Conservation (phyloP, 2,888 invertebrate genomes). For the Clanis bilineata region DNA sequence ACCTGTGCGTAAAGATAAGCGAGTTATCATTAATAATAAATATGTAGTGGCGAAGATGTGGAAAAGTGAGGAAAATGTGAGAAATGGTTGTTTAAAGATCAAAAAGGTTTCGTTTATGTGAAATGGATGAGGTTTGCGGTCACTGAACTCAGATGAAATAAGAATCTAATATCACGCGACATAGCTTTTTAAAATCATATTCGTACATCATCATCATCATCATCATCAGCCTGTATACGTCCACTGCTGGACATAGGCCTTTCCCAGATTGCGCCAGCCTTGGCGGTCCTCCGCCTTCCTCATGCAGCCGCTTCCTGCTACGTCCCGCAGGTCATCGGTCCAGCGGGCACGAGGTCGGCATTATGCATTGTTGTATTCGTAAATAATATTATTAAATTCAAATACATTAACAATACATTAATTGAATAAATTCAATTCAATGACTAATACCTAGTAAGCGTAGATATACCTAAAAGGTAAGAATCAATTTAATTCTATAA, state of each 20-base stretch:
- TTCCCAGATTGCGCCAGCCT: too few species aligned
- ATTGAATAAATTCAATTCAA: background rate
- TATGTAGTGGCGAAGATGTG: background rate
- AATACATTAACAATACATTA: too few species aligned
- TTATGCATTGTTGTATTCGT: too few species aligned
- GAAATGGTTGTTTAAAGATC: background rate
- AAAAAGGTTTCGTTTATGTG: background rate
- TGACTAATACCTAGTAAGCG: background rate
- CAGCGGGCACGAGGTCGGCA: too few species aligned
- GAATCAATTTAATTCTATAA: background rate
- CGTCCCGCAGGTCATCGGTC: too few species aligned
- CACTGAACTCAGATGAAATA: background rate
- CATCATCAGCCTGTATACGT: too few species aligned
- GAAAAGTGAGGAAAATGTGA: background rate
- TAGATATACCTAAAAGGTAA: background rate
- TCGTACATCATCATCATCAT: too few species aligned
- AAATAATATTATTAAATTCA: too few species aligned
- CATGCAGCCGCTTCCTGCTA: too few species aligned
- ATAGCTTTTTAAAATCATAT: too few species aligned
- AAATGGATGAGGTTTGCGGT: background rate
- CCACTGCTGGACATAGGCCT: too few species aligned
- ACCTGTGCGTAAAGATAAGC: slow-evolving; percentile 12
- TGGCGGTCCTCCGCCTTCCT: too few species aligned
- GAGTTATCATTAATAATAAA: slow-evolving; percentile 11
- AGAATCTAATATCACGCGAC: background rate